Percentiles rank a stretch among this genome's conserved stretches.
Conservation (phyloP, 2,797 vertebrate species). For the Salarias fasciatus region DNA sequence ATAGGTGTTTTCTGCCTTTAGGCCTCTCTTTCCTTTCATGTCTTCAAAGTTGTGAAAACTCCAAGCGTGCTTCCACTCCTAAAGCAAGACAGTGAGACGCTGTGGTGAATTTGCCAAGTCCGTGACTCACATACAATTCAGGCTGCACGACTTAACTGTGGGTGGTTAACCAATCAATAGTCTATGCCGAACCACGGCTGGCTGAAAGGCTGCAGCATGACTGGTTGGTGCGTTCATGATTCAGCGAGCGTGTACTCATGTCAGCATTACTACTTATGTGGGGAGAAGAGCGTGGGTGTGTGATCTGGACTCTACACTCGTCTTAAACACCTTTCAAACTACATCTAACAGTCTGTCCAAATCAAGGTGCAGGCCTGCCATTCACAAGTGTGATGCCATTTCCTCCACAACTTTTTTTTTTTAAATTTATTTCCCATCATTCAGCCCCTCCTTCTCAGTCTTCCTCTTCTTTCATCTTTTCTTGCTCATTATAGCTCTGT, state of each 20-base stretch:
- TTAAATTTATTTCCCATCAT: constrained; percentile 18
- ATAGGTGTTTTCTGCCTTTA: neutral
- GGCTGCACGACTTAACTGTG: constrained; percentile 37
- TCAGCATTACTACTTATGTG: constrained; percentile 17
- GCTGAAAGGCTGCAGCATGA: constrained; percentile 31
- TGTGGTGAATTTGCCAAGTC: constrained; percentile 36
- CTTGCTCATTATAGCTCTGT: constrained; percentile 44
- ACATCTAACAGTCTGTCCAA: constrained; percentile 6
- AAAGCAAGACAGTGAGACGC: constrained; percentile 17
- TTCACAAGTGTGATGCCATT: constrained; percentile 18
- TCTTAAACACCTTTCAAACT: constrained; percentile 24
- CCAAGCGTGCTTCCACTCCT: constrained; percentile 16
- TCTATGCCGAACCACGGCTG: constrained; percentile 42
- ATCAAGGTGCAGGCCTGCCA: constrained; percentile 3
- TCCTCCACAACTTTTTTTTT: constrained; percentile 25
- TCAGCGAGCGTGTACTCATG: constrained; percentile 7
- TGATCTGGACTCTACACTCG: constrained; percentile 18
- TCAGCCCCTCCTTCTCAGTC: constrained; percentile 5
- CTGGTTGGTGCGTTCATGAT: constrained; percentile 29
- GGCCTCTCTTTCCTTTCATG: neutral
- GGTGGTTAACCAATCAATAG: constrained; percentile 60
- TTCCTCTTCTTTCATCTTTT: constrained; percentile 40
- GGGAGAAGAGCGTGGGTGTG: constrained; percentile 10
- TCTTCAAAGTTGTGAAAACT: constrained; percentile 9
- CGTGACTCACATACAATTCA: constrained; percentile 41